phyloP scores from a whole-genome alignment of 64 coral and sea anemone genomes.

The Pachyseris speciosa region DNA sequence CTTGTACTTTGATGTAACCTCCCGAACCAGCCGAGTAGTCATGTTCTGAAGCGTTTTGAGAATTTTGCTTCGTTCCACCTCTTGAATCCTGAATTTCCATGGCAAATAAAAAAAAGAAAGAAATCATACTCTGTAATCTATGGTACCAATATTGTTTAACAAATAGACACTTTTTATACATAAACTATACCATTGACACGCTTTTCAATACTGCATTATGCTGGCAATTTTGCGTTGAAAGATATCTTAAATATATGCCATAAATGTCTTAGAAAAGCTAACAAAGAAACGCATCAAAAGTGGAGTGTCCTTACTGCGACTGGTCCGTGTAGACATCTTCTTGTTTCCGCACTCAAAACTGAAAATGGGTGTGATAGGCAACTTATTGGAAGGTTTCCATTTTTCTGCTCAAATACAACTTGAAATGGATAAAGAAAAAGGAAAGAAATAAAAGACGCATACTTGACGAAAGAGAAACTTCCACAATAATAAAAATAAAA shows the following conservation, averaged over 20 bases:
- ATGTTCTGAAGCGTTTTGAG: neutral
- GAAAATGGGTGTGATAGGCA: neutral
- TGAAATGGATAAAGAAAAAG: neutral
- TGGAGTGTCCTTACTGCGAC: neutral
- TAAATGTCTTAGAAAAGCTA: too few species aligned
- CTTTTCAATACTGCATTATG: neutral
- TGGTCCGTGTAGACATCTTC: neutral
- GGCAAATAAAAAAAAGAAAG: neutral
- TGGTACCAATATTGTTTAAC: neutral
- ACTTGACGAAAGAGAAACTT: too few species aligned
- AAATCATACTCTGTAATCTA: neutral
- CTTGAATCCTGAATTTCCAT: conserved; percentile 22
- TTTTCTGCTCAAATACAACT: neutral
- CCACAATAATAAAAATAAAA: too few species aligned
- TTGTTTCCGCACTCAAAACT: neutral
- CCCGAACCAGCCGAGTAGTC: conserved; percentile 10
- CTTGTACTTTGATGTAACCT: conserved; percentile 36
- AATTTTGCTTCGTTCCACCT: conserved; percentile 32
- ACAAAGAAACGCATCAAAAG: too few species aligned
- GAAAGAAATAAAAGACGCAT: too few species aligned
- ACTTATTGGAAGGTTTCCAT: neutral
- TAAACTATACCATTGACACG: neutral
- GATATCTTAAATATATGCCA: neutral
- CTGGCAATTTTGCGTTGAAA: neutral
- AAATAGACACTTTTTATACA: neutral